Conservation (phyloP, 1,140 invertebrate genomes). For the Psix sp. region DNA sequence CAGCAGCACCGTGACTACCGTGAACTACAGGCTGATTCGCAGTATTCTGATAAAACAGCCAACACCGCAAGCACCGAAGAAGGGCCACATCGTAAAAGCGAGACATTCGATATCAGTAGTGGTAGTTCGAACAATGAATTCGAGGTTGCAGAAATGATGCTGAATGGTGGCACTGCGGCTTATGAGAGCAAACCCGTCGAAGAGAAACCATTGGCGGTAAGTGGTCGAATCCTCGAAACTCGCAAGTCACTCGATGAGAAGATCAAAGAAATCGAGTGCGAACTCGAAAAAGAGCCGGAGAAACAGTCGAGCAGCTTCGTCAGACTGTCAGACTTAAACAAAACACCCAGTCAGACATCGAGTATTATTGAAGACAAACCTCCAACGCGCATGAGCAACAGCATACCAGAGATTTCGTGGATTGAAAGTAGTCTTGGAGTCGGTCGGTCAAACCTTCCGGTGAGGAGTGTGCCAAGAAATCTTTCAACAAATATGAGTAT, state of each 20-base stretch:
- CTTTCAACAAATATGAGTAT: slow-evolving; percentile 69
- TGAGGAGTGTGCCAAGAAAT: slow-evolving; percentile 65
- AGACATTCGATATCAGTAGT: slow-evolving; percentile 74
- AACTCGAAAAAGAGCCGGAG: slow-evolving; percentile 46
- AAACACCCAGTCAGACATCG: slow-evolving; percentile 66
- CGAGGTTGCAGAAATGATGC: slow-evolving; percentile 62
- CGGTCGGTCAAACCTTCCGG: slow-evolving; percentile 77
- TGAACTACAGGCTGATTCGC: slow-evolving; percentile 48
- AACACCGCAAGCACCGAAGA: slow-evolving; percentile 69
- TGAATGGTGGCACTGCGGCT: slow-evolving; percentile 55
- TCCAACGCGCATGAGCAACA: slow-evolving; percentile 73
- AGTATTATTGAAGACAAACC: slow-evolving; percentile 58
- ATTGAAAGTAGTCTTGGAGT: slow-evolving; percentile 80
- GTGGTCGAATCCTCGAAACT: slow-evolving; percentile 66
- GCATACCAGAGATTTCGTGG: slow-evolving; percentile 82
- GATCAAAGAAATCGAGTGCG: slow-evolving; percentile 72
- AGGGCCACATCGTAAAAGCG: slow-evolving; percentile 67
- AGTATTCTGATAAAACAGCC: slow-evolving; percentile 68
- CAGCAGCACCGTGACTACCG: slow-evolving; percentile 61
- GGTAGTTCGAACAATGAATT: slow-evolving; percentile 70
- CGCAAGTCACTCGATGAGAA: slow-evolving; percentile 71
- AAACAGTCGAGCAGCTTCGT: slow-evolving; percentile 72
- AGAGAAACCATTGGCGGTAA: slow-evolving; percentile 16
- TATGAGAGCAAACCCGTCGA: slow-evolving; percentile 46
- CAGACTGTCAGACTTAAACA: slow-evolving; percentile 80